phyloP scores from a whole-genome alignment of 2,797 vertebrate species.

The Threskiornis aethiopicus region DNA sequence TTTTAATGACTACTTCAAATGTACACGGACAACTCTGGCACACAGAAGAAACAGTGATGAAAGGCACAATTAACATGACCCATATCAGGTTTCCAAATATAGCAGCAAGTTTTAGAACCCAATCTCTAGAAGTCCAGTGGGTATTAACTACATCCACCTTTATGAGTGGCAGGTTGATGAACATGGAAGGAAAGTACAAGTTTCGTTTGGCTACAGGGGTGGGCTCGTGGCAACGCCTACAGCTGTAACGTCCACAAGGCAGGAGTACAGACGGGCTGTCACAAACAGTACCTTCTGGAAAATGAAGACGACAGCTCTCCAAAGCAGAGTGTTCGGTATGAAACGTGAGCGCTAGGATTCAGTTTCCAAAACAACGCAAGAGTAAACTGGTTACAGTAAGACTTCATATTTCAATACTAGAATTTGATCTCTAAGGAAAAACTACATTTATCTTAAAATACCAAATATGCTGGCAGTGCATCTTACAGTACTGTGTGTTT shows the following conservation, averaged over 20 bases:
- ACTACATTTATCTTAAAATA: conserved; percentile 31
- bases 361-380: background rate
- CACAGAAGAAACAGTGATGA: conserved; percentile 79
- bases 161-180: background rate
- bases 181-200: background rate
- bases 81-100: conserved; percentile 65
- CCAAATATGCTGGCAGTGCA: conserved; percentile 67
- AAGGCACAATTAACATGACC: conserved; percentile 85
- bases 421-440: conserved; percentile 53
- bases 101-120: conserved; percentile 73
- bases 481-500: conserved; percentile 59
- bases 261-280: background rate
- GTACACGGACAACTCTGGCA: conserved; percentile 80
- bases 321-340: background rate
- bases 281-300: background rate
- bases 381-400: conserved; percentile 29
- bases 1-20: conserved; percentile 81
- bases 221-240: background rate
- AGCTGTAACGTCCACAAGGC: background rate
- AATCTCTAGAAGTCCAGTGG: conserved; percentile 25
- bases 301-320: background rate
- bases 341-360: background rate
- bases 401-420: conserved; percentile 25
- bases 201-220: background rate
- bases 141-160: conserved; percentile 12